Evolutionary conservation across 2,797 vertebrate genomes (phyloP), one percentile per base, ranked within the genome.

Genomic region (Sylvia borin): DNA sequence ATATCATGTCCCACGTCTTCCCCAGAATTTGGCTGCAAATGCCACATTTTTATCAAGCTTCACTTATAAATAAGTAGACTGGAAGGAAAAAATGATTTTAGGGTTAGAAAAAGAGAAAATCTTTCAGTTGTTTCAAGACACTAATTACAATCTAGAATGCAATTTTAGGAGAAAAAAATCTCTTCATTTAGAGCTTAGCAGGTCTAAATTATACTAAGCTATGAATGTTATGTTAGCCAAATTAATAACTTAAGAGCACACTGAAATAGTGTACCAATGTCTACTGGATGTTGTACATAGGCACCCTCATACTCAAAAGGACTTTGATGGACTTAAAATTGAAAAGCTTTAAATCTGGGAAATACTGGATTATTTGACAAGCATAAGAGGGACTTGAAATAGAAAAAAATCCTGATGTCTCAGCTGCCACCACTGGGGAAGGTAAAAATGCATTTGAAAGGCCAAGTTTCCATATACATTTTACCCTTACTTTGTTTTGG

Each of bases 341-440:
- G 10, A 64, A 57, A 62, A 51, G 11, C 4, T 73, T 65, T 55
- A 32, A 87, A 26, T 73, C 19, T 82, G 45, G n/a, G 65, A 82
- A 79, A 73, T 7, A 66, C 1, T 32, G 29, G 16, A 43, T 66
- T 70, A 38, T 58, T 79, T 76, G 25, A 78, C 20, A 94, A 91
- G 57, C 13, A 10, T 26, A 40, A 67, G 5, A 57, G 8, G 7
- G 36, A 57, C 10, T n/a, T 54, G 40, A 79, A 90, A 75, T 1
- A 17, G 20, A 67, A 62, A 36, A 65, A 75, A 91, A 43, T 7
- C 10, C 9, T 42, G 32, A 19, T 55, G 11, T 71, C 32, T 72
- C 26, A 57, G 34, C 25, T 62, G 21, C 32, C 12, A 38, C 27
- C 3, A 2, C 0, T 57, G 8, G 15, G 3, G 2, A 13, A 78